These are phyloP conservation scores for Cryptotis parvus DNA, from an alignment of 2,113 vertebrate genomes.

Conservation along the genomic window DNA sequence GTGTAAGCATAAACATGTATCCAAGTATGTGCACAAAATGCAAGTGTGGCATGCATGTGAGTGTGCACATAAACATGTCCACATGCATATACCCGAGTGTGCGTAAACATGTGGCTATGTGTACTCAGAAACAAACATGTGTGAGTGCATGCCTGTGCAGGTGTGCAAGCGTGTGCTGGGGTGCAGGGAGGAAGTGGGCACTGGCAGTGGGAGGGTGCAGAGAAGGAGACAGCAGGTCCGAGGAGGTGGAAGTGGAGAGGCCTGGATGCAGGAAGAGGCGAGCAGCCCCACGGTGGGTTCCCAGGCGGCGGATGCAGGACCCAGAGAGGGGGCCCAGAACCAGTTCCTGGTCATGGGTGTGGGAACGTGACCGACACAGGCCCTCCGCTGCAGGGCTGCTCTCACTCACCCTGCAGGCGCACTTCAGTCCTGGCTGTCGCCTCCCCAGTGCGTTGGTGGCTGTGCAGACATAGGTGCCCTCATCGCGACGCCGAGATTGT, in stretches of 20 bases:
- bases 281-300: background rate
- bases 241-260: no score
- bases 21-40: background rate
- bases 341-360: background rate
- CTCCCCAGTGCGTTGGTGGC: slow-evolving; percentile 90
- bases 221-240: no score
- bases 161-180: background rate
- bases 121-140: no score
- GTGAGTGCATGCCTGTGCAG: no score
- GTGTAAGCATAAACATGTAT: background rate
- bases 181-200: background rate
- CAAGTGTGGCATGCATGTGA: no score
- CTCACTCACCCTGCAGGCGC: slow-evolving; percentile 86
- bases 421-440: slow-evolving; percentile 86
- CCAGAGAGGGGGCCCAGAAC: background rate
- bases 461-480: slow-evolving; percentile 90
- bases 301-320: background rate
- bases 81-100: no score
- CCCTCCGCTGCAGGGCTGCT: background rate
- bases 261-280: background rate
- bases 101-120: no score
- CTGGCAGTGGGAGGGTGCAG: background rate
- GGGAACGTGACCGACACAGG: background rate
- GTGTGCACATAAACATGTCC: no score
- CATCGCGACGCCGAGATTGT: slow-evolving; percentile 87